Evolutionary conservation across 2,113 vertebrate species (phyloP).

Genomic region (Leptosomus discolor): DNA sequence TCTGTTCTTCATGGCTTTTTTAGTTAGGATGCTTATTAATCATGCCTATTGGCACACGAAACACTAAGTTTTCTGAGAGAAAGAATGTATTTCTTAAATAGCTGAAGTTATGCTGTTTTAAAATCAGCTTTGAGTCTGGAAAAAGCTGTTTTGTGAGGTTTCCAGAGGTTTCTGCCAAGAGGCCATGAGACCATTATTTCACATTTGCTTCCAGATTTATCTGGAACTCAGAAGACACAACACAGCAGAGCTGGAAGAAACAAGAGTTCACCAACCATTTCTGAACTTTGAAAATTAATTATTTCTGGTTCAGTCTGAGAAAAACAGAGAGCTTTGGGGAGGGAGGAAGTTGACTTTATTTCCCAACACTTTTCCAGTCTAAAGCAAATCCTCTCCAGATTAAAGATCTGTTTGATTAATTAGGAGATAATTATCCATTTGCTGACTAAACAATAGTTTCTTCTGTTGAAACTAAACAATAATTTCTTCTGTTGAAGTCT

Average conservation of each 20-base stretch:
- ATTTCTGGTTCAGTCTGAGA: slow-evolving; percentile 20
- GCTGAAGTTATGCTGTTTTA: not conserved
- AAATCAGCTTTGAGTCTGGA: slow-evolving; percentile 18
- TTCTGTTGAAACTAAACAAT: slow-evolving; percentile 14
- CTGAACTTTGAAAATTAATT: slow-evolving; percentile 25
- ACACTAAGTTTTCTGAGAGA: not conserved
- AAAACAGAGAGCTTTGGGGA: not conserved
- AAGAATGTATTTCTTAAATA: not conserved
- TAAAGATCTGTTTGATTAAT: slow-evolving; percentile 18
- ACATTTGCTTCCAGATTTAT: slow-evolving; percentile 57
- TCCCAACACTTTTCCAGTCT: slow-evolving; percentile 26
- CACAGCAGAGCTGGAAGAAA: slow-evolving; percentile 37
- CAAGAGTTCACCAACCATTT: slow-evolving; percentile 38
- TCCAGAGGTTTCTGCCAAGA: slow-evolving; percentile 44
- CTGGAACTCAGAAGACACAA: slow-evolving; percentile 51
- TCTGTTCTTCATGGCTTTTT: not conserved
- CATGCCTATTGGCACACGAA: not conserved
- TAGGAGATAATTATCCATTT: not conserved
- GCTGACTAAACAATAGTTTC: slow-evolving; percentile 18
- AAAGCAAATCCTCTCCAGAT: slow-evolving; percentile 17
- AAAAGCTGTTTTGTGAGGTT: slow-evolving; percentile 45
- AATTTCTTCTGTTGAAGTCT: not conserved
- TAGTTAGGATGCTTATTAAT: not conserved
- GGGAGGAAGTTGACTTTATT: slow-evolving; percentile 18
- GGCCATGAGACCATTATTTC: slow-evolving; percentile 29